These are phyloP conservation scores for Phyllostomus discolor DNA, from an alignment of 2,113 vertebrate species.

Conservation along the genomic window DNA sequence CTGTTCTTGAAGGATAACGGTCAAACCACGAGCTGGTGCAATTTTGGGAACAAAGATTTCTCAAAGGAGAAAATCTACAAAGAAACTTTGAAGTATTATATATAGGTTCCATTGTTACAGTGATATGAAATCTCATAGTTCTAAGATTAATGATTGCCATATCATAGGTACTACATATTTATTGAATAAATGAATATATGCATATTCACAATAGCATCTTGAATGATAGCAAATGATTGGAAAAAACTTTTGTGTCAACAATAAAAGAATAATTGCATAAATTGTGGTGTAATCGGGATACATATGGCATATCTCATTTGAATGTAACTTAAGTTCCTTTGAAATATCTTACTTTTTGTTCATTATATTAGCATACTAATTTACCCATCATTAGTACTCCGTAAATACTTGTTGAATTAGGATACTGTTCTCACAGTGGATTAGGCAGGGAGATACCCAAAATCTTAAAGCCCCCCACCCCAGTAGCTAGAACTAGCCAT, in stretches of 20 bases:
- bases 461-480: not conserved
- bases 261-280: slow-evolving; percentile 1
- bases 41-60: slow-evolving; percentile 8
- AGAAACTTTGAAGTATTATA: not conserved
- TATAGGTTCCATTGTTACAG: not conserved
- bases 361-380: not conserved
- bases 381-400: not conserved
- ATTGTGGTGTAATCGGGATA: not conserved
- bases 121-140: not conserved
- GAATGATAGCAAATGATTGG: not conserved
- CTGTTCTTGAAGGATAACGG: not conserved
- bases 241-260: not conserved
- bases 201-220: not conserved
- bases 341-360: not conserved
- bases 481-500: not conserved
- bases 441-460: not conserved
- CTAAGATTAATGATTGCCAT: not conserved
- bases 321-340: not conserved
- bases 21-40: not conserved
- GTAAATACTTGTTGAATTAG: not conserved
- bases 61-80: slow-evolving; percentile 3
- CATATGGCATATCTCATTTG: not conserved
- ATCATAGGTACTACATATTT: not conserved
- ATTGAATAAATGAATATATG: not conserved
- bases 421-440: not conserved